Evolutionary conservation across 2,797 vertebrate species (phyloP).

Genomic region (Platalea minor): DNA sequence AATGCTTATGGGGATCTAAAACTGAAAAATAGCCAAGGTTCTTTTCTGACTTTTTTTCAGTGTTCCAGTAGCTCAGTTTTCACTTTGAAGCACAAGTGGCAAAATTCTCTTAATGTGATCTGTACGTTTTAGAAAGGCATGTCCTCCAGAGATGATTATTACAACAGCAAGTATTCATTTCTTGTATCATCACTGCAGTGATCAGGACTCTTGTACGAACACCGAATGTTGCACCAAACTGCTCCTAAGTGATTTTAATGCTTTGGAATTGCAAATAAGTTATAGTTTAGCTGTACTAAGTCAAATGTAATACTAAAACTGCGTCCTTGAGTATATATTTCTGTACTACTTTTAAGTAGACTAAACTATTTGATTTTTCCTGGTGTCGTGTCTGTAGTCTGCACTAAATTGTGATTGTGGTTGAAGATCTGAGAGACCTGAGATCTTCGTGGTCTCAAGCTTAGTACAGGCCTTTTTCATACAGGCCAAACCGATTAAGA

Average conservation of each 20-base stretch:
- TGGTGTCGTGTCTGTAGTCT: background rate
- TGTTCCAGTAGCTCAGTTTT: background rate
- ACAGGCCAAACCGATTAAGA: background rate
- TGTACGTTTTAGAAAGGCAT: background rate
- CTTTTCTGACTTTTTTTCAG: background rate
- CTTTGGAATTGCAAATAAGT: background rate
- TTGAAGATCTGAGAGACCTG: background rate
- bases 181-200: background rate
- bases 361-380: background rate
- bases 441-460: background rate
- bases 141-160: slow-evolving; percentile 1
- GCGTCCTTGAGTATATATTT: background rate
- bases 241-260: slow-evolving; percentile 4
- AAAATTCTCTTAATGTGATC: background rate
- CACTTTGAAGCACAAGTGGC: slow-evolving; percentile 8
- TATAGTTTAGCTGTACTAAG: background rate
- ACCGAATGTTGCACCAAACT: background rate
- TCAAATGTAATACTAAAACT: background rate
- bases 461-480: background rate
- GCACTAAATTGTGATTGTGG: background rate
- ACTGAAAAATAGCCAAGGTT: slow-evolving; percentile 13
- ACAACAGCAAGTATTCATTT: background rate
- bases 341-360: background rate
- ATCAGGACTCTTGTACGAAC: background rate
- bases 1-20: slow-evolving; percentile 29